These are phyloP conservation scores for Leptopilina syphax DNA, from an alignment of 2,888 invertebrate genomes.

Conservation along the genomic window DNA sequence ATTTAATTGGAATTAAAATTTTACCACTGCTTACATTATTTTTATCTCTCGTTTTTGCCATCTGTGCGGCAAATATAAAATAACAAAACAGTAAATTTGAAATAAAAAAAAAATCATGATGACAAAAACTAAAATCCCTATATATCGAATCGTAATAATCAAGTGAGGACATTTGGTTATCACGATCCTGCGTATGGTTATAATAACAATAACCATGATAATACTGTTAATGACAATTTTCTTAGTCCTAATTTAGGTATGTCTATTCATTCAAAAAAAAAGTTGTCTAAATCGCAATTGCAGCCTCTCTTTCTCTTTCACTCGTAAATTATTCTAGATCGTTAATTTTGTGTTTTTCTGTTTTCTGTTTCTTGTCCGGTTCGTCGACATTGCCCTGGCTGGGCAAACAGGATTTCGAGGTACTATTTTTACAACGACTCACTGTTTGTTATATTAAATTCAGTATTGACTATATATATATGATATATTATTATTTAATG, in stretches of 20 bases:
- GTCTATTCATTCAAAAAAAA: neutral
- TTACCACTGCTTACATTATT: too few species aligned
- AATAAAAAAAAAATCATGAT: neutral
- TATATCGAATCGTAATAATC: too few species aligned
- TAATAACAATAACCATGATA: too few species aligned
- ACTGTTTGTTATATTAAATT: constrained; percentile 51
- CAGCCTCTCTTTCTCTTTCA: constrained; percentile 42
- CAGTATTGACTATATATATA: constrained; percentile 53
- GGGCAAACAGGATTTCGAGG: constrained; percentile 91
- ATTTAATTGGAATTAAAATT: too few species aligned
- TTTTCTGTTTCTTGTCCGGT: constrained; percentile 85
- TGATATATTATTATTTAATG: constrained; percentile 63
- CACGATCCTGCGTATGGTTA: too few species aligned
- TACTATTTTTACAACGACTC: constrained; percentile 76
- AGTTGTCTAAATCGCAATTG: constrained; percentile 35
- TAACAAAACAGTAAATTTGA: too few species aligned
- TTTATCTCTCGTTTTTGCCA: too few species aligned
- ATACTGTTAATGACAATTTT: neutral
- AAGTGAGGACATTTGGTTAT: too few species aligned
- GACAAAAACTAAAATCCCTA: neutral
- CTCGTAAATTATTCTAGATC: constrained; percentile 50
- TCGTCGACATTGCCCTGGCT: constrained; percentile 82
- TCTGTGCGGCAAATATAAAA: too few species aligned
- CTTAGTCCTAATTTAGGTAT: neutral
- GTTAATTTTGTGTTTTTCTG: constrained; percentile 79